These are phyloP conservation scores for Sturnira hondurensis DNA, from an alignment of 2,113 vertebrate species.

Conservation along the genomic window DNA sequence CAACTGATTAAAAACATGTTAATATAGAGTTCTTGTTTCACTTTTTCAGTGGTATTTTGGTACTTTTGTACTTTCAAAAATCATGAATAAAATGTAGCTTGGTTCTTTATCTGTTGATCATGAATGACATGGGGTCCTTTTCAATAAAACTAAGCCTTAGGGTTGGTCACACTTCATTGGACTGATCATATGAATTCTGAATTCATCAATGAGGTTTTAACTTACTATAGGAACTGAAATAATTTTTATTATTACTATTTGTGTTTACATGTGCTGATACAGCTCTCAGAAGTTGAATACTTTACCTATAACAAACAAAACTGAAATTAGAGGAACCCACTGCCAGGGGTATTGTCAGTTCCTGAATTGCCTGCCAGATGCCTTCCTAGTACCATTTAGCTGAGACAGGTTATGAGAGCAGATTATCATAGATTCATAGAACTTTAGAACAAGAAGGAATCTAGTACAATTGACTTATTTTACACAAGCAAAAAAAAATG, in stretches of 20 bases:
- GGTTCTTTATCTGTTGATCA: neutral
- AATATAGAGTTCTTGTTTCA: neutral
- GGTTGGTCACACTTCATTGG: neutral
- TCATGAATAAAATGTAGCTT: neutral
- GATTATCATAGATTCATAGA: neutral
- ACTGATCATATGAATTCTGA: neutral
- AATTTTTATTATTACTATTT: neutral
- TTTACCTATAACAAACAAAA: neutral
- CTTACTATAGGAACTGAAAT: neutral
- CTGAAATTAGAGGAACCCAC: neutral
- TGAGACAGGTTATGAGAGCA: neutral
- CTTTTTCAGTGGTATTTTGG: neutral
- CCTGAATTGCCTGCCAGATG: neutral
- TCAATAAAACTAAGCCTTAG: neutral
- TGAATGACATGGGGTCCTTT: neutral
- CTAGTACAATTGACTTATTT: neutral
- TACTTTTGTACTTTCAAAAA: neutral
- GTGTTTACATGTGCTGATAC: neutral
- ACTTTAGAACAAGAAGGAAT: neutral
- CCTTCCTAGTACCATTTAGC: neutral
- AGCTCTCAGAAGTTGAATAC: neutral
- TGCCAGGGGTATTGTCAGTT: neutral
- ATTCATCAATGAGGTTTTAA: neutral
- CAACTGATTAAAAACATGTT: constrained; percentile 15
- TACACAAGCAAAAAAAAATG: neutral